Evolutionary conservation across 2,888 invertebrate species (phyloP).

Genomic region (Periphyllus acericola): DNA sequence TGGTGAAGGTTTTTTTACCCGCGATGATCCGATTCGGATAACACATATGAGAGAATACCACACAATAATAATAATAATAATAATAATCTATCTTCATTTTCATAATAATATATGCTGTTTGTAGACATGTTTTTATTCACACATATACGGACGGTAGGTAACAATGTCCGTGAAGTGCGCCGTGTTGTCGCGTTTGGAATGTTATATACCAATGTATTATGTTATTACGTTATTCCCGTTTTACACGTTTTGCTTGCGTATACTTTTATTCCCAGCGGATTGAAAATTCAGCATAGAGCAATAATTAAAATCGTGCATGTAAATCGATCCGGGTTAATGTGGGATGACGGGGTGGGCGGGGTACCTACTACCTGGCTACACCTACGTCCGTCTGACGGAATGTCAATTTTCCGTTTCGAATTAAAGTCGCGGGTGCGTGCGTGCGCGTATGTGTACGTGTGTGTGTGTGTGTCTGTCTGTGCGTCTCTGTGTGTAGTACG

Average conservation of each 20-base stretch:
- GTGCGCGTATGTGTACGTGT: not conserved
- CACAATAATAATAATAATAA: not conserved
- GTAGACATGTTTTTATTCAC: slow-evolving; percentile 7
- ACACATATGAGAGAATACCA: not conserved
- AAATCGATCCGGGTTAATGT: slow-evolving; percentile 16
- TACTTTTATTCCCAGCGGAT: slow-evolving; percentile 20
- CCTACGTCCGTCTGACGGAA: slow-evolving; percentile 3
- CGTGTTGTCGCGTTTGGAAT: slow-evolving; percentile 29
- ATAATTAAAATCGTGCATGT: slow-evolving; percentile 31
- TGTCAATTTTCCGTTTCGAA: slow-evolving; percentile 33
- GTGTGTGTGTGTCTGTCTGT: not conserved
- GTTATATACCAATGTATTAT: slow-evolving; percentile 11
- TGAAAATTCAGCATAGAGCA: not conserved
- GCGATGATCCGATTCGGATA: slow-evolving; percentile 38
- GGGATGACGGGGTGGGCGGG: not conserved
- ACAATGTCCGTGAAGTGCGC: slow-evolving; percentile 25
- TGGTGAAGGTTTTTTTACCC: not conserved
- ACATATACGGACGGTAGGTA: not conserved
- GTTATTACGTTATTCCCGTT: no score
- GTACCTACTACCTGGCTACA: not conserved
- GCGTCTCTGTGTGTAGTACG: not conserved
- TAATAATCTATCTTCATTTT: slow-evolving; percentile 37
- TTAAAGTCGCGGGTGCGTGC: not conserved
- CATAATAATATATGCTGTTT: not conserved
- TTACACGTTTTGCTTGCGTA: not conserved